These are phyloP conservation scores for Misgurnus mizolepis DNA, from an alignment of 2,113 vertebrate species.

Conservation along the genomic window DNA sequence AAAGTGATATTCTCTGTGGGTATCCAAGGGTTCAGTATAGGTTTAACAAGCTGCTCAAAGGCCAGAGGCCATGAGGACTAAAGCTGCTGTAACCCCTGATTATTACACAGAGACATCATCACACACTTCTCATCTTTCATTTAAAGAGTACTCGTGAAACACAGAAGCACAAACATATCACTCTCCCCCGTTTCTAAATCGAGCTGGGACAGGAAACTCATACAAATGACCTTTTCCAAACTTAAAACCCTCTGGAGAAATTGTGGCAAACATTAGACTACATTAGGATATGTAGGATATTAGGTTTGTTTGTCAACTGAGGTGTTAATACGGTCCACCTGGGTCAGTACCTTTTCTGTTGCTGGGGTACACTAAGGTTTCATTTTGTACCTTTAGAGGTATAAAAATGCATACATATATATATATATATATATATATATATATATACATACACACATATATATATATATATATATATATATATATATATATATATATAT, in stretches of 20 bases:
- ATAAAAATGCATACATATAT: too few relatives aligned
- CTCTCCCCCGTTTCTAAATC: background rate
- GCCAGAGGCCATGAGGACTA: conserved; percentile 15
- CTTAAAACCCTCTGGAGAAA: conserved; percentile 10
- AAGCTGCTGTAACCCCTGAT: conserved; percentile 27
- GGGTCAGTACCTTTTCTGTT: too few relatives aligned
- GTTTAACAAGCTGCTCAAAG: conserved; percentile 61
- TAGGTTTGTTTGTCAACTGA: background rate
- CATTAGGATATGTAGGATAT: background rate
- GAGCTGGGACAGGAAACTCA: background rate
- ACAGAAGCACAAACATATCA: background rate
- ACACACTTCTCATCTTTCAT: conserved; percentile 43
- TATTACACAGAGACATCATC: conserved; percentile 30
- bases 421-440: too few relatives aligned
- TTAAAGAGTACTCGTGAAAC: background rate
- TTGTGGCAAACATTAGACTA: background rate
- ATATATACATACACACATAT: too few relatives aligned
- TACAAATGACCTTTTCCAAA: background rate
- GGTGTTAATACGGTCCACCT: background rate
- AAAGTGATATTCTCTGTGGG: conserved; percentile 10
- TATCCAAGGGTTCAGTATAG: conserved; percentile 54
- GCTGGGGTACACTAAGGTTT: background rate
- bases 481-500: too few relatives aligned
- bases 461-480: too few relatives aligned
- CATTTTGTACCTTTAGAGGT: too few relatives aligned